A percentile compares a stretch with the other conserved stretches of the same genome.
Evolutionary conservation across 1,140 invertebrate genomes (phyloP).

Genomic region (Metaphire vulgaris): DNA sequence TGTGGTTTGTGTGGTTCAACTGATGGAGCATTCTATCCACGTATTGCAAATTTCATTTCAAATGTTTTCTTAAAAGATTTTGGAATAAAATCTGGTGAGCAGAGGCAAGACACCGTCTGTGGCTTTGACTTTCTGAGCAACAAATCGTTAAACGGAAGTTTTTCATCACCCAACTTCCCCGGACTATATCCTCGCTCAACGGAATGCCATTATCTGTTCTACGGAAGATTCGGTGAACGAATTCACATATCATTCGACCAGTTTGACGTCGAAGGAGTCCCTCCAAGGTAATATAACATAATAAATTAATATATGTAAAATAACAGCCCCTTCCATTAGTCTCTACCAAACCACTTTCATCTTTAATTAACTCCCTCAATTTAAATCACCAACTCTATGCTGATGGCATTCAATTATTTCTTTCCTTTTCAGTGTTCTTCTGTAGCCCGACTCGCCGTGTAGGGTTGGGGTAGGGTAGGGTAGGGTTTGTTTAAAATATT

Average conservation of each 20-base stretch:
- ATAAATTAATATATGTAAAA: too few relatives aligned
- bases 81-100: slow-evolving; percentile 35
- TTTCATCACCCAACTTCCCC: slow-evolving; percentile 81
- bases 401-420: too few relatives aligned
- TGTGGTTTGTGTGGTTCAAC: too few relatives aligned
- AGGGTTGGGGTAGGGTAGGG: too few relatives aligned
- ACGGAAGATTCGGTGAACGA: slow-evolving; percentile 68
- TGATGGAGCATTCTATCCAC: too few relatives aligned
- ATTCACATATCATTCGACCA: slow-evolving; percentile 77
- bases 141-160: slow-evolving; percentile 68
- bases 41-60: slow-evolving; percentile 1
- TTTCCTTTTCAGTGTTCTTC: too few relatives aligned
- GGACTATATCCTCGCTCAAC: slow-evolving; percentile 80
- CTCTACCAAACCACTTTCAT: too few relatives aligned
- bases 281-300: slow-evolving; percentile 4
- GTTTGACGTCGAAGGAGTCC: slow-evolving; percentile 81
- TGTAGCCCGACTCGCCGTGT: too few relatives aligned
- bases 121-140: slow-evolving; percentile 55
- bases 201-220: slow-evolving; percentile 86
- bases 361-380: too few relatives aligned
- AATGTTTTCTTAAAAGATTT: slow-evolving; percentile 39
- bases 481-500: too few relatives aligned
- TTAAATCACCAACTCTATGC: too few relatives aligned
- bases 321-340: too few relatives aligned
- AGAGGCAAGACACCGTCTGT: slow-evolving; percentile 41